Base-by-base conservation (phyloP, 2,888 invertebrate species). In the Netelia fuscicornis region DNA sequence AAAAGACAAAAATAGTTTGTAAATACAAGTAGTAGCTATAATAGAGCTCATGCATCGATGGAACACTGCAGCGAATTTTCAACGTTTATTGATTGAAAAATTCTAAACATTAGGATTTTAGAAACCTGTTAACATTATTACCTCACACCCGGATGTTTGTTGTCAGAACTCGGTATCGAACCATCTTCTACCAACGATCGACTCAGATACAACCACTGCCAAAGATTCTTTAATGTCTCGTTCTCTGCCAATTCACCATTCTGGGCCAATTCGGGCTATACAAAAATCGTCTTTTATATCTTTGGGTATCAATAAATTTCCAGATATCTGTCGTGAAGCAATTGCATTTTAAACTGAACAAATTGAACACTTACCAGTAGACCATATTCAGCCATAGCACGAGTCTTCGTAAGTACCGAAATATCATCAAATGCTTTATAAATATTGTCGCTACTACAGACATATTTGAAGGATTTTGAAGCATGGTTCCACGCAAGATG, bases 191-290 rank as follows among this genome's bases (percentile, higher is more conserved):
- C 96, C 86, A 97, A 94, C 86, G 96, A 95, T 88, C 96, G 95
- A 95, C 97, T 96, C 83, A 96, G 95, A 86, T 96, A 96, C 81
- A 98, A 93, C 96, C 98, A 98, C 85, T 96, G 96, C 98, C 98
- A 99, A 17, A 98, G 95, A 84, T 96, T 97, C 89, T 96, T 96
- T 54, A 98, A 93, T 37, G 96, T 95, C 54, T 96, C 96, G 90
- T 97, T 97, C 67, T 97, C 96, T 0, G 97, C 96, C 79, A 97
- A 92, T 88, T 97, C 97, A 0, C 97, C 97, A 94, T 98, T 98
- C 91, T 97, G 96, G 94, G 96, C 96, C 86, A 97, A 94, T 85
- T 97, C 97, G 70, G 96, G 95, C 96, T 97, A 90, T 62, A 94
- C 93, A 87, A 44, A 74, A 44, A 83, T 76, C 37, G 37, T 6